Evolutionary conservation across 2,888 invertebrate species (phyloP), one percentile per base, ranked within the genome.

Genomic region (Drosophila hamatofila): DNA sequence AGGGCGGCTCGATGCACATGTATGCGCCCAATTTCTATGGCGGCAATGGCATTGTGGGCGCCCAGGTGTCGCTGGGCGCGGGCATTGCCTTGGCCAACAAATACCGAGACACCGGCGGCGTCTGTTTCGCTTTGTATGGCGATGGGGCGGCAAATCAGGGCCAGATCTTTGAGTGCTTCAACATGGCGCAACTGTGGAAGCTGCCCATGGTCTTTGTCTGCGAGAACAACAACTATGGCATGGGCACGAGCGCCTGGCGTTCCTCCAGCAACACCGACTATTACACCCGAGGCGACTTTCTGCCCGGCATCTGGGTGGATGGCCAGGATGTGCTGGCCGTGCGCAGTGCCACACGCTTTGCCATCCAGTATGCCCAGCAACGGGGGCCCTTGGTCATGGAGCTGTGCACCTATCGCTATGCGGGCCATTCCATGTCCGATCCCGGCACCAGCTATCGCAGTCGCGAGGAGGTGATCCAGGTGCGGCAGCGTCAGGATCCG

Each of bases 1-100:
- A 99, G 93, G 99, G 99, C 46, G 99, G 99, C 56, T 99, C 99
- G 48, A 99, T 99, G 99, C 99, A 99, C 93, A 96, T 99, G 96
- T 99, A 98, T 90, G 93, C 95, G 0, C 94, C 95, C 56, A 97
- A 98, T 92, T 99, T 99, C 93, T 99, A 96, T 91, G 97, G 97
- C 48, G 99, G 99, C 62, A 99, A 99, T 91, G 99, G 99, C 41
- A 99, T 99, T 91, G 99, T 99, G 30, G 99, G 99, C 33, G 99
- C 99, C 57, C 99, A 98, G 97, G 96, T 97, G n/a, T 98, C 99
- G 0, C 93, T 99, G 3, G 99, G 99, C 35, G 97, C 97, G 21
- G 99, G 99, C 2, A 94, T 99, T 48, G 99, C 97, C 0, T 95
- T 99, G 80, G 97, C 97, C 0, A 95, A 96, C 87, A 97, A 98